Evolutionary conservation across 2,888 invertebrate species (phyloP).

Genomic region (Beris morrisii): DNA sequence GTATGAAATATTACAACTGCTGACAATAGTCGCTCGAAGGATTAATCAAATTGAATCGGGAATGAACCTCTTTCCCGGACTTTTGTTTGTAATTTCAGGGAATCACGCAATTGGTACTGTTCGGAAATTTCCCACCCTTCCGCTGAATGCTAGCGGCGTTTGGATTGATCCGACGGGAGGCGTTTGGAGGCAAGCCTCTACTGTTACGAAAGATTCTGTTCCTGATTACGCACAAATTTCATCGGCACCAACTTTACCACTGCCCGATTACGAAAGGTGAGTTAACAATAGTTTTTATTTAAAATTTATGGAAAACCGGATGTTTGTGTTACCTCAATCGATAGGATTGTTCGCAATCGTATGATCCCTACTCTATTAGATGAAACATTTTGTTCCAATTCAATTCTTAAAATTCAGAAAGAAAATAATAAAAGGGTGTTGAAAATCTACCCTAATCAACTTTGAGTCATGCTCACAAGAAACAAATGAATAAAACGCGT

Average conservation of each 20-base stretch:
- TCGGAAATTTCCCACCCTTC: slow-evolving; percentile 57
- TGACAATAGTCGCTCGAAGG: neutral
- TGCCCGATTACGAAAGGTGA: slow-evolving; percentile 57
- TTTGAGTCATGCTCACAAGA: no score
- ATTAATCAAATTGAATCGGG: slow-evolving; percentile 4
- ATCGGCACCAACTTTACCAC: slow-evolving; percentile 49
- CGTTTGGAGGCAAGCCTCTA: slow-evolving; percentile 55
- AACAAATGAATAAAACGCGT: no score
- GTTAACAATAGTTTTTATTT: slow-evolving; percentile 34
- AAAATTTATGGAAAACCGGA: no score
- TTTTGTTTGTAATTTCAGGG: slow-evolving; percentile 49
- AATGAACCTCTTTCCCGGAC: slow-evolving; percentile 36
- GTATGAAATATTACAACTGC: neutral
- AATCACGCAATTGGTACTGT: slow-evolving; percentile 58
- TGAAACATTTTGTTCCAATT: no score
- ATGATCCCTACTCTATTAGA: no score
- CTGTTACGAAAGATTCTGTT: slow-evolving; percentile 55
- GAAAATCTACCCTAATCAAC: no score
- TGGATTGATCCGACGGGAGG: slow-evolving; percentile 58
- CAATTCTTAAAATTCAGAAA: no score
- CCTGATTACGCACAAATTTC: slow-evolving; percentile 56
- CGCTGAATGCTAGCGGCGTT: slow-evolving; percentile 54
- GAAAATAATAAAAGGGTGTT: no score
- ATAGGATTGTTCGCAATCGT: no score
- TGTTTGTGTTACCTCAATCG: no score